A percentile compares a stretch with the other conserved stretches of the same genome.
These are phyloP conservation scores for Hippopotamus amphibius DNA, from an alignment of 2,113 vertebrate species.

Conservation along the genomic window DNA sequence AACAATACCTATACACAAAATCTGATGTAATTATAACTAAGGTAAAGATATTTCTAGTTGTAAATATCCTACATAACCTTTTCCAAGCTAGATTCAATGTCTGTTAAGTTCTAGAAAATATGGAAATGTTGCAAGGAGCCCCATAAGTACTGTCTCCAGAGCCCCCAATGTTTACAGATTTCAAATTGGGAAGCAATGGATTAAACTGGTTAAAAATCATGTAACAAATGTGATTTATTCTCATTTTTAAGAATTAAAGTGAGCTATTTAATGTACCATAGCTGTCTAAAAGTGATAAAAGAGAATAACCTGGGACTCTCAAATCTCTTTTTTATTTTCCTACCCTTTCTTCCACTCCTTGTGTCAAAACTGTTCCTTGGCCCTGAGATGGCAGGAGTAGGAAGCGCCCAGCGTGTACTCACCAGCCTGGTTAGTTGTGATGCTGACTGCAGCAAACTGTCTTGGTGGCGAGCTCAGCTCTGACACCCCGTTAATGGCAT, in stretches of 20 bases:
- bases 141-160: not conserved
- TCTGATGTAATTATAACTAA: not conserved
- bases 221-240: not conserved
- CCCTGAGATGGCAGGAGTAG: not conserved
- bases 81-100: not conserved
- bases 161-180: not conserved
- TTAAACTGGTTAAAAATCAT: not conserved
- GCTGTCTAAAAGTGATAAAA: not conserved
- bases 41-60: not conserved
- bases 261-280: not conserved
- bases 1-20: not conserved
- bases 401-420: conserved; percentile 74
- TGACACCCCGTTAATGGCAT: conserved; percentile 95
- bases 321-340: not conserved
- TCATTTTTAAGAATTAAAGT: not conserved
- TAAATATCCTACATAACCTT: not conserved
- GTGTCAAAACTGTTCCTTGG: not conserved
- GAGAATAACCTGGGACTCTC: not conserved
- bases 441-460: conserved; percentile 95
- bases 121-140: not conserved
- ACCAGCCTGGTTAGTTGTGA: conserved; percentile 99
- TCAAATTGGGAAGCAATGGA: not conserved
- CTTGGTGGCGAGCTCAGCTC: conserved; percentile 89
- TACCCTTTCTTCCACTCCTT: too few species aligned
- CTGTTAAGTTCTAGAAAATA: not conserved